Evolutionary conservation across 2,797 vertebrate genomes (phyloP).

Genomic region (Tragopan temminckii): DNA sequence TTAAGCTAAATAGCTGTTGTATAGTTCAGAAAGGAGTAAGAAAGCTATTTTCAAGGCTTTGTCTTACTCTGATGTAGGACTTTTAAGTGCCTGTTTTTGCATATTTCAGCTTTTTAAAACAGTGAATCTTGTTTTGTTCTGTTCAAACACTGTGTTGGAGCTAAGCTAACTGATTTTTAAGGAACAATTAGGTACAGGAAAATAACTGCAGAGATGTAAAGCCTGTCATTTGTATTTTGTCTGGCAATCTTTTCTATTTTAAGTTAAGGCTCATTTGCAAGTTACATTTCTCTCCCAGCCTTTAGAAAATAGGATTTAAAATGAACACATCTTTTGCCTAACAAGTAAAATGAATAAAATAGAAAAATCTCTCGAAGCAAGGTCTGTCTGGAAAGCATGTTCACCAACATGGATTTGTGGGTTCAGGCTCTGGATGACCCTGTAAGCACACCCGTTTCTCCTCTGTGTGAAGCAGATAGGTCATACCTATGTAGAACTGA

Average conservation of each 20-base stretch:
- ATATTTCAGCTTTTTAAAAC: background rate
- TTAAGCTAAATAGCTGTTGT: slow-evolving; percentile 7
- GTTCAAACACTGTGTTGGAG: background rate
- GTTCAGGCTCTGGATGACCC: background rate
- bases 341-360: background rate
- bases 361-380: background rate
- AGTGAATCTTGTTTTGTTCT: background rate
- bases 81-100: background rate
- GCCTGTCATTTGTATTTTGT: background rate
- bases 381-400: background rate
- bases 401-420: background rate
- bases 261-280: background rate
- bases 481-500: background rate
- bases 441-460: too few relatives aligned
- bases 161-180: background rate
- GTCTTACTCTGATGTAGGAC: background rate
- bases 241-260: background rate
- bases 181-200: background rate
- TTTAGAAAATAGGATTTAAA: background rate
- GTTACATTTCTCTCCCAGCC: background rate
- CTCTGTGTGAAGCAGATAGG: background rate
- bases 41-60: background rate
- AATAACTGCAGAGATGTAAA: background rate
- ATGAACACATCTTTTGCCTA: accelerated
- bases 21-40: background rate